Evolutionary conservation across 2,888 invertebrate genomes (phyloP).

Genomic region (Platycheirus albimanus): DNA sequence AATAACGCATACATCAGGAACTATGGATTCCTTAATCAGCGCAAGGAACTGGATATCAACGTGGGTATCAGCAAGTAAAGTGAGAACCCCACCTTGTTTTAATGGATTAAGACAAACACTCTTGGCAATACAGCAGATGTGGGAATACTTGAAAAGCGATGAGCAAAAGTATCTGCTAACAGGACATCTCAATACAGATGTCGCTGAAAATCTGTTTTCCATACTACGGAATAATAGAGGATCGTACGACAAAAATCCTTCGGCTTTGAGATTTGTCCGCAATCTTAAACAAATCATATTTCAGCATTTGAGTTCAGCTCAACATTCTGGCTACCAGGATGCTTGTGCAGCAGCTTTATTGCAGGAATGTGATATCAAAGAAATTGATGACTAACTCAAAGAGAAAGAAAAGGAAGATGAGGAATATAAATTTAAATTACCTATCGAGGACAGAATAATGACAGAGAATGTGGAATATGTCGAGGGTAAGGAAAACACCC

Average conservation of each 20-base stretch:
- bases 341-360: not conserved
- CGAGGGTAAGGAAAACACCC: too few relatives aligned
- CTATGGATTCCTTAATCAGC: not conserved
- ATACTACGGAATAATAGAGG: not conserved
- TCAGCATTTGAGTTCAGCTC: not conserved
- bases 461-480: not conserved
- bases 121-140: not conserved
- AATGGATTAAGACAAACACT: slow-evolving; percentile 7
- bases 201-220: slow-evolving; percentile 4
- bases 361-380: not conserved
- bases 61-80: not conserved
- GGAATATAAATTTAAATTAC: too few relatives aligned
- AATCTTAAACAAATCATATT: not conserved
- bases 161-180: not conserved
- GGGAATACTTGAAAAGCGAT: not conserved
- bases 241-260: slow-evolving; percentile 3
- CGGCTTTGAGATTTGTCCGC: not conserved
- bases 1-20: not conserved
- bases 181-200: not conserved
- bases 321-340: slow-evolving; percentile 3
- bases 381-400: not conserved
- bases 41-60: not conserved
- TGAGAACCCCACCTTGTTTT: slow-evolving; percentile 3
- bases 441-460: not conserved
- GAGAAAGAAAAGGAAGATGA: not conserved